phyloP scores from a whole-genome alignment of 2,113 vertebrate species.

The Thamnophis sirtalis region DNA sequence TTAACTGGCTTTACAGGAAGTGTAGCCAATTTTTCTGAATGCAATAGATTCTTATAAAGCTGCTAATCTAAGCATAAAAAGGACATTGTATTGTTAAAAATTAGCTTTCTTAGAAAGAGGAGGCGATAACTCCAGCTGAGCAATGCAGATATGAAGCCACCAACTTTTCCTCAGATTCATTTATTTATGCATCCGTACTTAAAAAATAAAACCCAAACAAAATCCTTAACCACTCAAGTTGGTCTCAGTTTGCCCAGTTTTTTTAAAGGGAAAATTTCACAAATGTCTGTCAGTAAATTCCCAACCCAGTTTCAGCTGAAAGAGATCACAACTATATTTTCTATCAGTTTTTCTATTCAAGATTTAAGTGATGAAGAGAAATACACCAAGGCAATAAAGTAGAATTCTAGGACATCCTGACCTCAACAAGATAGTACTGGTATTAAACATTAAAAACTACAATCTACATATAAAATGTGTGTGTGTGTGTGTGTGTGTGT shows the following conservation, averaged over 20 bases:
- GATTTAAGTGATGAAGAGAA: neutral
- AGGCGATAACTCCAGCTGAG: neutral
- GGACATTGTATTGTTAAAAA: neutral
- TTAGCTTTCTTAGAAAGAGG: neutral
- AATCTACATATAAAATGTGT: too few relatives aligned
- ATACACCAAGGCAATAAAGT: neutral
- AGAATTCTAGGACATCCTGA: neutral
- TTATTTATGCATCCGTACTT: neutral
- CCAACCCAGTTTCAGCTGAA: neutral
- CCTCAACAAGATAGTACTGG: neutral
- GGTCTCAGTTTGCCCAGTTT: neutral
- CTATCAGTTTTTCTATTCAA: neutral
- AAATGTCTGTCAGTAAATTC: neutral
- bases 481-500: too few relatives aligned
- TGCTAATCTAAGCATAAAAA: neutral
- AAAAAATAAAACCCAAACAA: neutral
- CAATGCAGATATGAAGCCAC: neutral
- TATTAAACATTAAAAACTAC: neutral
- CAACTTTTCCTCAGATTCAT: neutral
- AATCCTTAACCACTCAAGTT: neutral
- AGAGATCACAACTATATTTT: neutral
- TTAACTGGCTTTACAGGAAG: neutral
- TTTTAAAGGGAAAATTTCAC: neutral
- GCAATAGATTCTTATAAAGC: neutral
- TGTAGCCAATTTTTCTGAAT: neutral